These are phyloP conservation scores for Porites lutea DNA, from an alignment of 64 coral and sea anemone genomes.

Conservation along the genomic window DNA sequence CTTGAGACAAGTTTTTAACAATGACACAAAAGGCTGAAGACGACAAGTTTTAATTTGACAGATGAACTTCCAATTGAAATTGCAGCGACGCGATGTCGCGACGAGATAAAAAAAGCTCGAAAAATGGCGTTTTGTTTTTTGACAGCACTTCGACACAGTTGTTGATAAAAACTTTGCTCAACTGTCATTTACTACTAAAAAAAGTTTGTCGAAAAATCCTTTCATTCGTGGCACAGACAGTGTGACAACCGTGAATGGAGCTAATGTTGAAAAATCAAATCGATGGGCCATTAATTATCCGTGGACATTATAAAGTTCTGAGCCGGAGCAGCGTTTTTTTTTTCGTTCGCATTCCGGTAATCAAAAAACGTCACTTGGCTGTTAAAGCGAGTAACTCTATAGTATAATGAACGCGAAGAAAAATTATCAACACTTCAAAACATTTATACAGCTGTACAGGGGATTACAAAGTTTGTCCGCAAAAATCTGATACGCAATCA, in stretches of 20 bases:
- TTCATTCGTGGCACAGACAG: background rate
- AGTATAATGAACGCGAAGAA: background rate
- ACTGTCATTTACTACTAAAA: background rate
- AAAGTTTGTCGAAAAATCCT: background rate
- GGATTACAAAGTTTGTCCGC: background rate
- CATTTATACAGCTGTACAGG: background rate
- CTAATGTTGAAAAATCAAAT: background rate
- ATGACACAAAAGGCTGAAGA: background rate
- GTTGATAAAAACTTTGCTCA: background rate
- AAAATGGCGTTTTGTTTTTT: background rate
- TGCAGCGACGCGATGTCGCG: background rate
- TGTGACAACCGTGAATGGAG: background rate
- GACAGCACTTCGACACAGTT: no score
- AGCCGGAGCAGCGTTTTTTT: background rate
- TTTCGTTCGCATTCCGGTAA: background rate
- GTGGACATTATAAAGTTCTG: background rate
- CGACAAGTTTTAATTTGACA: background rate
- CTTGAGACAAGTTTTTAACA: conserved; percentile 18
- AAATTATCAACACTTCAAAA: background rate
- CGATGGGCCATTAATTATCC: conserved; percentile 16
- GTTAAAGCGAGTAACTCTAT: background rate
- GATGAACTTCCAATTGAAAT: background rate
- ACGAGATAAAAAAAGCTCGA: background rate
- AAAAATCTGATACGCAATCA: conserved; percentile 12
- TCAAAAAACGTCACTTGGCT: background rate